Conservation (phyloP, 1,140 invertebrate species). For the Euglossa dilemma region DNA sequence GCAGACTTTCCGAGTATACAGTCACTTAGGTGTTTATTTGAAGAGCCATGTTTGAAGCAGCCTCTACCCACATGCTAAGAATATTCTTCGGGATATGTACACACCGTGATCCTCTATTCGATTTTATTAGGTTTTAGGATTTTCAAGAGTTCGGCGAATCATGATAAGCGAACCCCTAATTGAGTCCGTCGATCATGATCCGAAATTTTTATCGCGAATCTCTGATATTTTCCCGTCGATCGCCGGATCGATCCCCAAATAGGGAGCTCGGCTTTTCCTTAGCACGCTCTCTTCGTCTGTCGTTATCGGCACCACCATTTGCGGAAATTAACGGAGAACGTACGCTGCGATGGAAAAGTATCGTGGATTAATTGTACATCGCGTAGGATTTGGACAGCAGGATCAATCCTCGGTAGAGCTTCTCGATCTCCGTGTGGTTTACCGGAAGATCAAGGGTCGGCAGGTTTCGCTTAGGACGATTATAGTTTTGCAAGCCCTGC, state of each 20-base stretch:
- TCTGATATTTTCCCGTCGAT: not conserved
- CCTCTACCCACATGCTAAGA: conserved; percentile 76
- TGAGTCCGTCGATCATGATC: conserved; percentile 33
- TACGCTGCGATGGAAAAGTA: too few relatives aligned
- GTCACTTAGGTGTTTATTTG: conserved; percentile 80
- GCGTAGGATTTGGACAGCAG: conserved; percentile 75
- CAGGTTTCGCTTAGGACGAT: conserved; percentile 72
- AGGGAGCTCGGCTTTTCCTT: too few relatives aligned
- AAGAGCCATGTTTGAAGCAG: conserved; percentile 75
- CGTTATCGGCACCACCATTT: too few relatives aligned
- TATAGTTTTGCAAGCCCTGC: conserved; percentile 65
- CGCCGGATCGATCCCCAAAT: not conserved
- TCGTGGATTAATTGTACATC: conserved; percentile 51
- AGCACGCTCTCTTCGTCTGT: too few relatives aligned
- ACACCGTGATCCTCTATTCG: conserved; percentile 76
- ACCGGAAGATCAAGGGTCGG: conserved; percentile 62
- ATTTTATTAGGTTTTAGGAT: conserved; percentile 82
- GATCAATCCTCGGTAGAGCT: conserved; percentile 77
- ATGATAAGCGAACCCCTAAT: conserved; percentile 46
- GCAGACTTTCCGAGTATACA: conserved; percentile 74
- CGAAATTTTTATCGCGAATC: not conserved
- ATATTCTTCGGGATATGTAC: conserved; percentile 76
- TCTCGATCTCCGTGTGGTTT: conserved; percentile 71
- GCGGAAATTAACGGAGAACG: too few relatives aligned
- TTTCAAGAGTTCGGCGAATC: conserved; percentile 61